A percentile compares a stretch with the other conserved stretches of the same genome.
Evolutionary conservation across 2,797 vertebrate genomes (phyloP).

Genomic region (Oryzias dopingdopingensis): DNA sequence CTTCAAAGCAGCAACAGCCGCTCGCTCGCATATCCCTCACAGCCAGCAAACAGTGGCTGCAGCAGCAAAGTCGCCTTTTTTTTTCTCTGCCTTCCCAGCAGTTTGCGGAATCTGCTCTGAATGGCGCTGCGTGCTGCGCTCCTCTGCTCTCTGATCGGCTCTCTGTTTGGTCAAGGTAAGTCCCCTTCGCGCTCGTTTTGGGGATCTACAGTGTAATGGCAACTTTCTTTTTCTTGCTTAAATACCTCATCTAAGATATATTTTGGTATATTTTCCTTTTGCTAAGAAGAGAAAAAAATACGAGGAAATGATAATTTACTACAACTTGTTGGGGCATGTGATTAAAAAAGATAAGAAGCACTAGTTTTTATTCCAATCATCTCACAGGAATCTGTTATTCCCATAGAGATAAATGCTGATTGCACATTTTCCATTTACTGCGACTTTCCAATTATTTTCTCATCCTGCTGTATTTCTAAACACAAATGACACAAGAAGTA

Average conservation of each 20-base stretch:
- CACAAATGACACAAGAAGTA: no score
- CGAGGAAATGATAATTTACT: conserved; percentile 36
- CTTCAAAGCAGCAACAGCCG: conserved; percentile 13
- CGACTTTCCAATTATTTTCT: no score
- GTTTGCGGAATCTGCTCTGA: conserved; percentile 10
- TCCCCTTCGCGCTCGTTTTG: conserved; percentile 9
- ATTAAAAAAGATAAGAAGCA: conserved; percentile 28
- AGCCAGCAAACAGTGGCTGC: background rate
- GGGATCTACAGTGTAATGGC: no score
- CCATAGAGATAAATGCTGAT: no score
- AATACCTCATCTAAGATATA: no score
- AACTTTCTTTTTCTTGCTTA: no score
- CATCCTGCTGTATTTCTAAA: no score
- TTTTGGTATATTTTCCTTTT: no score
- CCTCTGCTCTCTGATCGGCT: conserved; percentile 67
- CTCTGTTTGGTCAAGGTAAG: conserved; percentile 75
- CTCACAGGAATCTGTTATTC: no score
- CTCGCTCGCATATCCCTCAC: conserved; percentile 6
- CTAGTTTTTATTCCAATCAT: background rate
- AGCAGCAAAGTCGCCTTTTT: background rate
- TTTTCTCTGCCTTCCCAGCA: background rate
- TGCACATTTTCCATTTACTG: no score
- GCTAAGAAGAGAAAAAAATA: conserved; percentile 17
- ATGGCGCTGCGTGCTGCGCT: conserved; percentile 67
- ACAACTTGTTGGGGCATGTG: conserved; percentile 57